These are phyloP conservation scores for Cottus gobio DNA, from an alignment of 2,113 vertebrate species.

Conservation along the genomic window DNA sequence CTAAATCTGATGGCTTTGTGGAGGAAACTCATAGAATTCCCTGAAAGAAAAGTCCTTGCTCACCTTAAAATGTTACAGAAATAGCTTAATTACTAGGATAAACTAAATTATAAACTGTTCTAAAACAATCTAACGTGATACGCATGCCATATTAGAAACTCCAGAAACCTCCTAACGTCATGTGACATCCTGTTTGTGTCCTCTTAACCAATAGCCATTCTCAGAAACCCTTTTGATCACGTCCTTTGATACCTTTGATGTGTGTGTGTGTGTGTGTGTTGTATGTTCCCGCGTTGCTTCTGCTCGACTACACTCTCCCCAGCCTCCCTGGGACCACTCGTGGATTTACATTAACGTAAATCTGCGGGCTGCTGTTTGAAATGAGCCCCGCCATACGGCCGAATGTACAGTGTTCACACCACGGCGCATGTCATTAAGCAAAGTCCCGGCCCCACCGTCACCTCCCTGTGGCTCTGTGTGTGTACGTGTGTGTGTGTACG, in stretches of 20 bases:
- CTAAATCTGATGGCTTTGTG: not conserved
- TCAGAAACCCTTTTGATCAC: not conserved
- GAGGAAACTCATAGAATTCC: not conserved
- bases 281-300: slow-evolving; percentile 40
- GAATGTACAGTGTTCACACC: slow-evolving; percentile 34
- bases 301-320: slow-evolving; percentile 57
- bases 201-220: not conserved
- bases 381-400: slow-evolving; percentile 52
- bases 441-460: slow-evolving; percentile 64
- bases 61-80: not conserved
- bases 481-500: not conserved
- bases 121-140: not conserved
- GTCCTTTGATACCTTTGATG: not conserved
- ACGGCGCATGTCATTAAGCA: slow-evolving; percentile 67
- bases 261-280: slow-evolving; percentile 21
- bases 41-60: not conserved
- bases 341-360: slow-evolving; percentile 71
- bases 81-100: not conserved
- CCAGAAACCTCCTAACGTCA: not conserved
- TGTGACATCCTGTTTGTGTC: not conserved
- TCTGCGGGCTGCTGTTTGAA: slow-evolving; percentile 57
- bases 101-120: not conserved
- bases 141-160: not conserved
- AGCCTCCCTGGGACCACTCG: slow-evolving; percentile 49
- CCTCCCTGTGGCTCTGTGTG: slow-evolving; percentile 25